Evolutionary conservation across 2,888 invertebrate genomes (phyloP).

Genomic region (Muschampia staudingeri): DNA sequence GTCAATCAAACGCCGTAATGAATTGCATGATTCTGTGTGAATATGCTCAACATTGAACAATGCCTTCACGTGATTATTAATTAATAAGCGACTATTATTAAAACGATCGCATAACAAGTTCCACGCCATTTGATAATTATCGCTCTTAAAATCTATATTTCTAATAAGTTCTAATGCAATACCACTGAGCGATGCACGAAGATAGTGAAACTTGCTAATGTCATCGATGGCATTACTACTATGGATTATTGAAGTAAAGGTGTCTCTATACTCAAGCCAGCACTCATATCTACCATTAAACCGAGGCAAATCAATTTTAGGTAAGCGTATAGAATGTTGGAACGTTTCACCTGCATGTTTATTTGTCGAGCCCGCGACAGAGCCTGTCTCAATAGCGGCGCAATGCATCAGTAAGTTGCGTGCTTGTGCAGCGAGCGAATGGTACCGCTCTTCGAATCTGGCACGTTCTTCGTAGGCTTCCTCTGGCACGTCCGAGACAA

Average conservation of each 20-base stretch:
- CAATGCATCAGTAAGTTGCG: not conserved
- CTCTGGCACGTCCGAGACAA: not conserved
- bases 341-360: not conserved
- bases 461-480: not conserved
- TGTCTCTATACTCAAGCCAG: conserved; percentile 62
- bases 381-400: not conserved
- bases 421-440: not conserved
- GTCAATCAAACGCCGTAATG: conserved; percentile 4
- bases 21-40: conserved; percentile 18
- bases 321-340: conserved; percentile 35
- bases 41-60: conserved; percentile 38
- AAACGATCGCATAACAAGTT: conserved; percentile 52
- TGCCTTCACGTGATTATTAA: conserved; percentile 38
- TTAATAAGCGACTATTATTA: conserved; percentile 48
- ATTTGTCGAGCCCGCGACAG: not conserved
- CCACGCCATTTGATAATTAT: conserved; percentile 55
- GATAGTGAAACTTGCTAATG: conserved; percentile 48
- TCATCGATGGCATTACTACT: conserved; percentile 37
- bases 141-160: conserved; percentile 50
- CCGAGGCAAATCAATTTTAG: conserved; percentile 58
- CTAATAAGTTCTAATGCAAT: conserved; percentile 50
- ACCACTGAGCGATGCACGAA: conserved; percentile 34
- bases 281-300: conserved; percentile 50
- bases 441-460: not conserved
- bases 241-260: conserved; percentile 51